A percentile compares a stretch with the other conserved stretches of the same genome.
phyloP scores from a whole-genome alignment of 2,888 invertebrate genomes.

The Archips crataeganus region DNA sequence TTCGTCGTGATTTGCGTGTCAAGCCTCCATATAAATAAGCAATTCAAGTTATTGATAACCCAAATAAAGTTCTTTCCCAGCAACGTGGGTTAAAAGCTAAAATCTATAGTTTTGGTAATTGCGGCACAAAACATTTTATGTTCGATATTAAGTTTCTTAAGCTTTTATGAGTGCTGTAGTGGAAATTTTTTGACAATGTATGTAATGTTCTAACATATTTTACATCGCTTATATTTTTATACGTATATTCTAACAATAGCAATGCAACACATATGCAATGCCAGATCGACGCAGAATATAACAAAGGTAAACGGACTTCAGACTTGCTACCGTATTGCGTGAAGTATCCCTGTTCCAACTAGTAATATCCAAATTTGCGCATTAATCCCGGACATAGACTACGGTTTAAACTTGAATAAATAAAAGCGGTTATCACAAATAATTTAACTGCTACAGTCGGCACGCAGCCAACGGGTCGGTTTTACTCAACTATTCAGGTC shows the following conservation, averaged over 20 bases:
- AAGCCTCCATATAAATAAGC: slow-evolving; percentile 9
- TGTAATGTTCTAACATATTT: neutral
- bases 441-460: slow-evolving; percentile 81
- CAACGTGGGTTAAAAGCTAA: neutral
- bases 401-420: slow-evolving; percentile 73
- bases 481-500: slow-evolving; percentile 80
- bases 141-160: neutral
- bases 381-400: slow-evolving; percentile 43
- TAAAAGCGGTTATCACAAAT: slow-evolving; percentile 80
- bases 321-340: neutral
- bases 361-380: slow-evolving; percentile 4
- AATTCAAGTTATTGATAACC: slow-evolving; percentile 7
- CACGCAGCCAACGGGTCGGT: slow-evolving; percentile 69
- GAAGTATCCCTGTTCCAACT: neutral
- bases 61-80: neutral
- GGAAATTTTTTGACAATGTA: too few relatives aligned
- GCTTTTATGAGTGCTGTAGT: too few relatives aligned
- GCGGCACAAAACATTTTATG: neutral
- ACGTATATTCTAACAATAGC: neutral
- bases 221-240: neutral
- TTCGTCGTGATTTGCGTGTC: slow-evolving; percentile 1
- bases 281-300: neutral
- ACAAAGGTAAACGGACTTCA: neutral
- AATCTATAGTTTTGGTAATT: neutral
- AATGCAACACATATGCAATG: neutral